These are phyloP conservation scores for Nomada hirtipes DNA, from an alignment of 2,888 invertebrate genomes.

Conservation along the genomic window DNA sequence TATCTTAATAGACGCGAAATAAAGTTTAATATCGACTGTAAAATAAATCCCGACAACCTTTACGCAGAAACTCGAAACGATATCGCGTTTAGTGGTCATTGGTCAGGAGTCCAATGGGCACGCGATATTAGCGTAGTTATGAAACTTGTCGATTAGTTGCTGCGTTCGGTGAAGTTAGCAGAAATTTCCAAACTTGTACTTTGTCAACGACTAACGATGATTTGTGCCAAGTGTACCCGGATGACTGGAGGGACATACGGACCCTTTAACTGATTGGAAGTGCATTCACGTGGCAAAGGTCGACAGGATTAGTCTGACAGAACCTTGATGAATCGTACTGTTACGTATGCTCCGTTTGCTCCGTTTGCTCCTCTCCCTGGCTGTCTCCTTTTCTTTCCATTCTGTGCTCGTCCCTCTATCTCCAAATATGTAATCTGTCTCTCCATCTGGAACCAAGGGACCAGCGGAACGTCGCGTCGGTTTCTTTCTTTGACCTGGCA, in stretches of 20 bases:
- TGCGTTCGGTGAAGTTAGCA: conserved; percentile 17
- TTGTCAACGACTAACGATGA: conserved; percentile 55
- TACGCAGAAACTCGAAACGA: neutral
- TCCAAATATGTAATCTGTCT: conserved; percentile 34
- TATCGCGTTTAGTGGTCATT: neutral
- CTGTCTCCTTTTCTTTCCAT: neutral
- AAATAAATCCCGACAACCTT: neutral
- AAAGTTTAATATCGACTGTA: too few relatives aligned
- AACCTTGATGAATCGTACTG: conserved; percentile 61
- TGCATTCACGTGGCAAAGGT: conserved; percentile 58
- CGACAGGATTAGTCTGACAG: conserved; percentile 57
- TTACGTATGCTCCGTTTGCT: conserved; percentile 59
- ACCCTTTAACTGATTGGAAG: conserved; percentile 65
- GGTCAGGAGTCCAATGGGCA: neutral
- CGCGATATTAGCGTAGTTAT: conserved; percentile 43
- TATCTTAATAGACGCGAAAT: neutral
- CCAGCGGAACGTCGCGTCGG: conserved; percentile 27
- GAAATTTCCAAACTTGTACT: conserved; percentile 39
- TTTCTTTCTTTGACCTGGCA: conserved; percentile 45
- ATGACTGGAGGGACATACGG: conserved; percentile 46
- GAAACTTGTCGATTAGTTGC: conserved; percentile 41
- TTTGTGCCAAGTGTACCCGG: conserved; percentile 51
- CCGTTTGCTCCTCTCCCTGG: conserved; percentile 41
- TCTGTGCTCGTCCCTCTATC: neutral
- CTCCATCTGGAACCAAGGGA: conserved; percentile 27